phyloP scores from a whole-genome alignment of 2,113 vertebrate genomes.

The Struthio camelus region DNA sequence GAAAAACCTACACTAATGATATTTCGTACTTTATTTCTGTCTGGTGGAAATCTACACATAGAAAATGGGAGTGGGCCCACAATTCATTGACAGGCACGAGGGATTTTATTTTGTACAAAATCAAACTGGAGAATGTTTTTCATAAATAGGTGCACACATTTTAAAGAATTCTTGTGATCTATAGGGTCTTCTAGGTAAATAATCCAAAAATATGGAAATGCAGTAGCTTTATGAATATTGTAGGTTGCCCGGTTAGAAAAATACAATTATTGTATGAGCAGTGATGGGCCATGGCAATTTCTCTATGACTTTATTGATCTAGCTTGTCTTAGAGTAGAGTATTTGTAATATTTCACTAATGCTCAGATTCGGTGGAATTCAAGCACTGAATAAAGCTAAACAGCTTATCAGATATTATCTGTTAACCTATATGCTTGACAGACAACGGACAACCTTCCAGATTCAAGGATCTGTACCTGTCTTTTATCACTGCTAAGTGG shows the following conservation, averaged over 20 bases:
- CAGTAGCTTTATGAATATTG: background rate
- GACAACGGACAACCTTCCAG: background rate
- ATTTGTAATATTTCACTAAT: background rate
- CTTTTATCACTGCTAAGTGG: background rate
- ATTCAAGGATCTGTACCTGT: background rate
- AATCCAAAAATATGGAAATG: background rate
- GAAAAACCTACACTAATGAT: background rate
- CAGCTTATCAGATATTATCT: background rate
- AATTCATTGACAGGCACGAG: background rate
- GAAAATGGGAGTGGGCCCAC: background rate
- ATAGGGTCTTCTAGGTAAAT: background rate
- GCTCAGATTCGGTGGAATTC: background rate
- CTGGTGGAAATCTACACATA: background rate
- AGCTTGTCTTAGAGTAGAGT: background rate
- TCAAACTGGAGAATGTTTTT: background rate
- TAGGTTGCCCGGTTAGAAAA: background rate
- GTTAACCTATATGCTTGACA: background rate
- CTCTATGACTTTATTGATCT: background rate
- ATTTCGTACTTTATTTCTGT: constrained; percentile 13
- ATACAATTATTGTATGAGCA: background rate
- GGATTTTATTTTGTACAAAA: background rate
- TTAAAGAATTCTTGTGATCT: background rate
- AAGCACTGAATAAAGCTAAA: constrained; percentile 15
- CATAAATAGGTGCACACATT: background rate
- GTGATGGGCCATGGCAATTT: background rate